A percentile compares a stretch with the other conserved stretches of the same genome.
Evolutionary conservation across 2,888 invertebrate species (phyloP).

Genomic region (Sphinx pinastri): DNA sequence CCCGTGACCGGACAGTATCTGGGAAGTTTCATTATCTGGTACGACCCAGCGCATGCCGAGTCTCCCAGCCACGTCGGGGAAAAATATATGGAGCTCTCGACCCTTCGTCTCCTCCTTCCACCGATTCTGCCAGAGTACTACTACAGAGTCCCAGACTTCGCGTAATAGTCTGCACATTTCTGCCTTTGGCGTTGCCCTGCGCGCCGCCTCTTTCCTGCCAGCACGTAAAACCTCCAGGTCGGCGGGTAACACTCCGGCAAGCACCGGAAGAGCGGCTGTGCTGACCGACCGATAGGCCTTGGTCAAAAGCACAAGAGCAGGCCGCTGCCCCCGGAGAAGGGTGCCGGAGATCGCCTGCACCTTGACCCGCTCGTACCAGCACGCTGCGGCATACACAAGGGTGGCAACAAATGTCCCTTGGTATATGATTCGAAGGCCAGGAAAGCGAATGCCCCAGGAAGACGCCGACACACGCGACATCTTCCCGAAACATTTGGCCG

Average conservation of each 20-base stretch:
- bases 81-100: not conserved
- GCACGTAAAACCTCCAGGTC: slow-evolving; percentile 40
- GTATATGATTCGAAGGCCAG: slow-evolving; percentile 2
- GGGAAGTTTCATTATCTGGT: slow-evolving; percentile 35
- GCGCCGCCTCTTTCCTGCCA: slow-evolving; percentile 33
- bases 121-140: not conserved
- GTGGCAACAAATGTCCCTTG: slow-evolving; percentile 23
- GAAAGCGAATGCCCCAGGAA: slow-evolving; percentile 37
- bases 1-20: slow-evolving; percentile 38
- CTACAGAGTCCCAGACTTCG: not conserved
- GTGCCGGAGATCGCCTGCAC: slow-evolving; percentile 32
- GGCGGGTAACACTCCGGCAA: slow-evolving; percentile 43
- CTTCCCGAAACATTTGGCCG: slow-evolving; percentile 39
- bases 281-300: not conserved
- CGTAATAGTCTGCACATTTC: slow-evolving; percentile 24
- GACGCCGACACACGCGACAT: slow-evolving; percentile 43
- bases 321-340: slow-evolving; percentile 35
- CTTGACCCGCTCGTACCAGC: slow-evolving; percentile 31
- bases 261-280: slow-evolving; percentile 9
- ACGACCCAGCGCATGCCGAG: slow-evolving; percentile 31
- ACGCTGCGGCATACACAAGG: slow-evolving; percentile 33
- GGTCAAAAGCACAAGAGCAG: not conserved
- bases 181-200: slow-evolving; percentile 26
- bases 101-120: not conserved
- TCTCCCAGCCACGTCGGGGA: slow-evolving; percentile 33